Base-by-base conservation (phyloP, 2,113 vertebrate genomes). In the Silurus meridionalis region DNA sequence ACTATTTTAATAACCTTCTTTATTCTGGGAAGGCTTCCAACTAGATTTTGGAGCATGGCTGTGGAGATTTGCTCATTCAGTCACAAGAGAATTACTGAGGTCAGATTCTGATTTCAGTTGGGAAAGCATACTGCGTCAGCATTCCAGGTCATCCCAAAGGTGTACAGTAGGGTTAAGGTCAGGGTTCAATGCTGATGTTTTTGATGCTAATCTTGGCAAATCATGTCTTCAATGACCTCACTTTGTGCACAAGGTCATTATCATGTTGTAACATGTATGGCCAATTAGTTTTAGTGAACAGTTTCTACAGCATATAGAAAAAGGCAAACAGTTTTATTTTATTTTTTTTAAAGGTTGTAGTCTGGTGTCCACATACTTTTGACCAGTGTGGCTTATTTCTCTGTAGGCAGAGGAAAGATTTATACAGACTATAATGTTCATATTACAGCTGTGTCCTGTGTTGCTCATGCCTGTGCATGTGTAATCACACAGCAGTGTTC, bases 381-480 rank as follows among this genome's bases (percentile, higher is more conserved):
- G 55, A 3, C 25, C 3, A 10, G 8, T 21, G 28, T 61, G 14
- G 25, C 10, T 75, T 53, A 5, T 71, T 17, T 37, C 28, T 37
- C 28, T 37, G 37, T 37, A 69, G 72, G 46, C n/a, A 28, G 58
- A 83, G 80, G 21, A 64, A 53, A 13, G 15, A 63, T 80, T 67
- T 37, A 66, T 64, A 82, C 57, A 37, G 55, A 28, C 57, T 81
- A n/a, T 50, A 9, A 10, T 72, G 57, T 86, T 81, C 53, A 86
- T 60, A 61, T 74, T 11, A 61, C 37, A 63, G 57, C 79, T 52
- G 55, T 74, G 69, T 15, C 28, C 50, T 78, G 58, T 46, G 55
- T 13, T 86, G n/a, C 63, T 86, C 66, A 63, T 72, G 67, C 55
- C 23, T 53, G 79, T 72, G 57, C 85, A 86, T 63, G 55, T 11